phyloP scores from a whole-genome alignment of 2,113 vertebrate species.

The Nothocercus julius region DNA sequence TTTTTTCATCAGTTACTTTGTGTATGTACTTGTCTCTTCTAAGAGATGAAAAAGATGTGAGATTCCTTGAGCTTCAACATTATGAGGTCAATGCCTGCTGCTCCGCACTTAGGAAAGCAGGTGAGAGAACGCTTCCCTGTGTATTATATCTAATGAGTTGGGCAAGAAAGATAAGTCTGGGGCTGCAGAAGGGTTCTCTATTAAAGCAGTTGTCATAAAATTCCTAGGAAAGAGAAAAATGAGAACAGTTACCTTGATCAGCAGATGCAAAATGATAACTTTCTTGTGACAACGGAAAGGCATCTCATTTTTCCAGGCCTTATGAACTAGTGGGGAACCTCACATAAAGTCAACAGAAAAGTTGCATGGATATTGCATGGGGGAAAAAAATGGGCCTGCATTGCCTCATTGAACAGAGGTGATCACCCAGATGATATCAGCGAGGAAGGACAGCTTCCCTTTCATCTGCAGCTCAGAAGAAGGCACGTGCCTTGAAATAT shows the following conservation, averaged over 20 bases:
- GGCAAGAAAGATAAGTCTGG: slow-evolving; percentile 8
- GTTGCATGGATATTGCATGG: not conserved
- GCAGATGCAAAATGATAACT: slow-evolving; percentile 37
- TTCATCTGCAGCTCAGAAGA: not conserved
- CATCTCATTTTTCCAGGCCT: slow-evolving; percentile 7
- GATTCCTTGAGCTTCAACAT: slow-evolving; percentile 9
- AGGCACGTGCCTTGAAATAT: not conserved
- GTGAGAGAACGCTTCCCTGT: not conserved
- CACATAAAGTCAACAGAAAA: slow-evolving; percentile 1
- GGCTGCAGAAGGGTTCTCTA: slow-evolving; percentile 2
- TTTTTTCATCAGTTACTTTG: not conserved
- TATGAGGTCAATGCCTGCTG: slow-evolving; percentile 8
- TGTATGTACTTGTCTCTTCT: not conserved
- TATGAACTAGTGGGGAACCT: not conserved
- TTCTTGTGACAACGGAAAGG: not conserved
- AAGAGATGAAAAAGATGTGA: not conserved
- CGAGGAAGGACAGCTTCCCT: not conserved
- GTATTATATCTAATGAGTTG: not conserved
- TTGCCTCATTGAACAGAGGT: not conserved
- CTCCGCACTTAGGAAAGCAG: not conserved
- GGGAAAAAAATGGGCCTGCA: not conserved
- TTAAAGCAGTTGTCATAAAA: slow-evolving; percentile 39
- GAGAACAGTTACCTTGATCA: slow-evolving; percentile 44
- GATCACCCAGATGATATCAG: not conserved
- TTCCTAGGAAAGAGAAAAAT: slow-evolving; percentile 55